Percentiles rank a stretch among this genome's conserved stretches.
Evolutionary conservation across 2,888 invertebrate genomes (phyloP).

Genomic region (Cremastinae sp.): DNA sequence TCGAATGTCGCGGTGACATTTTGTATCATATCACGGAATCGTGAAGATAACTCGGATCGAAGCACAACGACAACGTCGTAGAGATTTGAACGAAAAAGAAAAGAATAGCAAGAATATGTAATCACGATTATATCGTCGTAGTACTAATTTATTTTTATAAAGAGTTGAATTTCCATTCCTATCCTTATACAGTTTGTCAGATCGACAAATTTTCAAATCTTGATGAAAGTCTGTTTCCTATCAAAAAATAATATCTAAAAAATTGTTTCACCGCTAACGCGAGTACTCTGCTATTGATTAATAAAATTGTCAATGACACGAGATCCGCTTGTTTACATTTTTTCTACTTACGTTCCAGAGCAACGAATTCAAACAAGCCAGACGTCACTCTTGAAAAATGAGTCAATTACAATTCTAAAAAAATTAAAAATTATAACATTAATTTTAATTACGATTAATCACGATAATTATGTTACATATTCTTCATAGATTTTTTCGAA

Average conservation of each 20-base stretch:
- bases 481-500: neutral
- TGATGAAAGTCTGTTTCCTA: no score
- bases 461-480: neutral
- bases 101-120: neutral
- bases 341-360: no score
- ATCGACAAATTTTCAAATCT: neutral
- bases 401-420: constrained; percentile 1
- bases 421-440: neutral
- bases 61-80: neutral
- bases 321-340: neutral
- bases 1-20: neutral
- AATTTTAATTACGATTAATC: neutral
- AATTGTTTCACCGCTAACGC: no score
- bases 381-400: neutral
- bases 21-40: neutral
- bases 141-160: constrained; percentile 52
- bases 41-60: no score
- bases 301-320: neutral
- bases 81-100: constrained; percentile 10
- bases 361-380: no score
- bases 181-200: constrained; percentile 30
- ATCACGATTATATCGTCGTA: constrained; percentile 18
- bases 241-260: no score
- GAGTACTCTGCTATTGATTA: neutral
- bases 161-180: constrained; percentile 47